These are phyloP conservation scores for Serilophus lunatus DNA, from an alignment of 2,113 vertebrate species.

Conservation along the genomic window DNA sequence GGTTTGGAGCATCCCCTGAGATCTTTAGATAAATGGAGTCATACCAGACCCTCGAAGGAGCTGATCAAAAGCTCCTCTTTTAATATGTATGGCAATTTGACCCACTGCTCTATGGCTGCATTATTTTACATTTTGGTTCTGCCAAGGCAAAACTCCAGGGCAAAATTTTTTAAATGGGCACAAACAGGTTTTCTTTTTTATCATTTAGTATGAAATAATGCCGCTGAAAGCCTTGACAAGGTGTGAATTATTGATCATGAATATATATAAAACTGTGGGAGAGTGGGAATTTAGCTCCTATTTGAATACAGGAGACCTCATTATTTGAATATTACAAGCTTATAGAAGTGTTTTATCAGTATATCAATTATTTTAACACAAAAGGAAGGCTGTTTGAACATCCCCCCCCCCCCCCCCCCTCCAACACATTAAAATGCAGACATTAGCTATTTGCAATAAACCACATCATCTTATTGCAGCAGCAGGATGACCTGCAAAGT, in stretches of 20 bases:
- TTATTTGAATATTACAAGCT: background rate
- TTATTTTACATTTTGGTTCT: conserved; percentile 28
- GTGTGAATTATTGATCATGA: background rate
- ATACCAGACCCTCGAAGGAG: background rate
- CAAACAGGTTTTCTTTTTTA: background rate
- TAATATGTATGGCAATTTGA: conserved; percentile 50
- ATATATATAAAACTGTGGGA: background rate
- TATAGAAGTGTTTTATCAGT: background rate
- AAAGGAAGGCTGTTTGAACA: background rate
- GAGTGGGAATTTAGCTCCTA: background rate
- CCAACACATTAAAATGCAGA: background rate
- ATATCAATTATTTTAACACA: background rate
- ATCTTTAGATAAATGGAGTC: conserved; percentile 39
- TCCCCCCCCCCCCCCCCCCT: no score
- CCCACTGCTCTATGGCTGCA: background rate
- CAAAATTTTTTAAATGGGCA: background rate
- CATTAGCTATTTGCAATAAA: background rate
- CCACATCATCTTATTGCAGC: background rate
- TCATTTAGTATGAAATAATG: background rate
- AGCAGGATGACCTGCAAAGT: background rate
- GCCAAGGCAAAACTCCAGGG: background rate
- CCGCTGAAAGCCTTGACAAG: background rate
- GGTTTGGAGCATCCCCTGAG: conserved; percentile 4
- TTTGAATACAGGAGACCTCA: background rate
- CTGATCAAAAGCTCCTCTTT: conserved; percentile 46